phyloP scores from a whole-genome alignment of 2,797 vertebrate species.

The Notolepis coatsorum region DNA sequence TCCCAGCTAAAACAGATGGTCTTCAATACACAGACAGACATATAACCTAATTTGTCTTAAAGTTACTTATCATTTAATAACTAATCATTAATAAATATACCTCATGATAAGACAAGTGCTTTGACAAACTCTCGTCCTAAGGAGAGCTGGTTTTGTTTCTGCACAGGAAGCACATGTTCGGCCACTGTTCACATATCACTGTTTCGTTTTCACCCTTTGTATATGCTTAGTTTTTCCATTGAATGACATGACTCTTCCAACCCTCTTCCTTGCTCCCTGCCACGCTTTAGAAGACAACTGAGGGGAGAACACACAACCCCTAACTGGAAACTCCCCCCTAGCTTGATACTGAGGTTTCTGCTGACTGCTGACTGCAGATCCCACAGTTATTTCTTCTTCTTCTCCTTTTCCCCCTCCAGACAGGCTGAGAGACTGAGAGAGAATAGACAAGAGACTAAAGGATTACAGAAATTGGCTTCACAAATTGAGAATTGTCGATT shows the following conservation, averaged over 20 bases:
- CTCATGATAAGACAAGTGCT: too few species aligned
- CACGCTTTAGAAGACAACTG: constrained; percentile 26
- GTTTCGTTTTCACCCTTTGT: background rate
- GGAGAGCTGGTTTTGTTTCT: too few species aligned
- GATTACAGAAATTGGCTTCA: constrained; percentile 52
- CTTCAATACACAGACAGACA: too few species aligned
- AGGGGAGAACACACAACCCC: constrained; percentile 32
- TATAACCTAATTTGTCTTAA: too few species aligned
- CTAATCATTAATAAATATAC: too few species aligned
- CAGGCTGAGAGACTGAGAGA: constrained; percentile 24
- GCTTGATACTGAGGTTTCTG: constrained; percentile 40
- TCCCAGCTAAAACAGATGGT: too few species aligned
- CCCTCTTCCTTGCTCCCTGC: background rate
- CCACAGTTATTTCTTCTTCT: too few species aligned
- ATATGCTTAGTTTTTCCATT: background rate
- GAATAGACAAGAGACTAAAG: constrained; percentile 34
- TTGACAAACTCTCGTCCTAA: background rate
- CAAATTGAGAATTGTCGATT: constrained; percentile 47
- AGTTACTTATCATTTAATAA: too few species aligned
- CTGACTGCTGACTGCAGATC: constrained; percentile 53
- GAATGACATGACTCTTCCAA: constrained; percentile 22
- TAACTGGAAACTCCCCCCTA: constrained; percentile 31
- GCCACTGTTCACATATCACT: background rate
- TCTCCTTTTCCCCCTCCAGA: constrained; percentile 40
- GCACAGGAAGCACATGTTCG: background rate